A percentile compares a stretch with the other conserved stretches of the same genome.
Conservation (phyloP, 2,888 invertebrate species). For the Carterocephalus palaemon region DNA sequence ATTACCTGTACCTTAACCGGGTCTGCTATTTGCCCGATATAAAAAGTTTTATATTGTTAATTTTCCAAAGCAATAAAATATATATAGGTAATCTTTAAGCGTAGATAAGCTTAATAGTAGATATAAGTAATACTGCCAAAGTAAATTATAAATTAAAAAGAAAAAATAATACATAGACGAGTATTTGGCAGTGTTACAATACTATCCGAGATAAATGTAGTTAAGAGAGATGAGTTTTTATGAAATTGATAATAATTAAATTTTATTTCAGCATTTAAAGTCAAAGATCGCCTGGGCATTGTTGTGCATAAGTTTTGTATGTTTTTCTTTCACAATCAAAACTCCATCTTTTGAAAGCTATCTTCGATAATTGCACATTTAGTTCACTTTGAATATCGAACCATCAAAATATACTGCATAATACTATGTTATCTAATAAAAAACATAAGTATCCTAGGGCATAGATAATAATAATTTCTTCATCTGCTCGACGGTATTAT, state of each 20-base stretch:
- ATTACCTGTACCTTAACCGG: slow-evolving; percentile 65
- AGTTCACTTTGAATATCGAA: slow-evolving; percentile 30
- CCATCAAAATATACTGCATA: no score
- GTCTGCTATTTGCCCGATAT: slow-evolving; percentile 43
- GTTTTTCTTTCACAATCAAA: neutral
- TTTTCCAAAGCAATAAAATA: slow-evolving; percentile 74
- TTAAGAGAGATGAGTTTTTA: slow-evolving; percentile 18
- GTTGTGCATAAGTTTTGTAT: slow-evolving; percentile 22
- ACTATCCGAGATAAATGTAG: slow-evolving; percentile 19
- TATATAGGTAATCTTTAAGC: slow-evolving; percentile 54
- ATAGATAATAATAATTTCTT: no score
- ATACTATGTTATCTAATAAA: no score
- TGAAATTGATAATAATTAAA: slow-evolving; percentile 53
- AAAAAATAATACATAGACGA: slow-evolving; percentile 44
- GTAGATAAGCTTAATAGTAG: slow-evolving; percentile 62
- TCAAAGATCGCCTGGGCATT: slow-evolving; percentile 22
- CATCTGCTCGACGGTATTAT: no score
- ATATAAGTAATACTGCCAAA: slow-evolving; percentile 66
- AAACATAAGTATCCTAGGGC: no score
- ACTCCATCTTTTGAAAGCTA: no score
- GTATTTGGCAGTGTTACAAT: slow-evolving; percentile 56
- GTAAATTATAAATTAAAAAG: slow-evolving; percentile 43
- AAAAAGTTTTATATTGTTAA: slow-evolving; percentile 63
- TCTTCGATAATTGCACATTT: slow-evolving; percentile 38
- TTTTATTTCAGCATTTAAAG: slow-evolving; percentile 68